A percentile compares a stretch with the other conserved stretches of the same genome.
These are phyloP conservation scores for Gorsachius magnificus DNA, from an alignment of 2,797 vertebrate genomes.

Conservation along the genomic window DNA sequence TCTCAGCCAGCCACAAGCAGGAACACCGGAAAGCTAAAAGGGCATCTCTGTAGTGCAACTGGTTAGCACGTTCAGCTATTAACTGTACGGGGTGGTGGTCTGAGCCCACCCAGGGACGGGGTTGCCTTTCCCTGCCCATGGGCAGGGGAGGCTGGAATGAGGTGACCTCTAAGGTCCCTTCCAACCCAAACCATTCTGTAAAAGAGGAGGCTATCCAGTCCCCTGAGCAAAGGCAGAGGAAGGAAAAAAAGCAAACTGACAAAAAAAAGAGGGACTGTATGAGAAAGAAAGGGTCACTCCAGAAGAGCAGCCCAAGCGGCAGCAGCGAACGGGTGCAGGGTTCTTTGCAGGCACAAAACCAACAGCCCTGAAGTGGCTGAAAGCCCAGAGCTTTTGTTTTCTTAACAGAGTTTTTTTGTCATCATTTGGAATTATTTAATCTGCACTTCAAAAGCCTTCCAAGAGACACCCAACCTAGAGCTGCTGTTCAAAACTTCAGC, in stretches of 20 bases:
- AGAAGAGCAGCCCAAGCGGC: neutral
- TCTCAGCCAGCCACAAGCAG: rapidly evolving
- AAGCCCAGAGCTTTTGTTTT: neutral
- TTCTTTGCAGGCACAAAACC: neutral
- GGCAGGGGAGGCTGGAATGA: too few species aligned
- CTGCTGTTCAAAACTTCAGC: neutral
- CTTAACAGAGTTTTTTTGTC: neutral
- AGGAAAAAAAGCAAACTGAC: neutral
- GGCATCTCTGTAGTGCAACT: slow-evolving; percentile 77
- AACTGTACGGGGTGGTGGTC: slow-evolving; percentile 79
- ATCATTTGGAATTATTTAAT: slow-evolving; percentile 6
- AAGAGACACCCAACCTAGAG: neutral
- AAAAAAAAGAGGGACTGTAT: too few species aligned
- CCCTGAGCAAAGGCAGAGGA: neutral
- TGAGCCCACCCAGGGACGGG: neutral
- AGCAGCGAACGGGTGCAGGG: neutral
- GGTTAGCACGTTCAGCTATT: slow-evolving; percentile 78
- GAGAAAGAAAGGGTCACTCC: neutral
- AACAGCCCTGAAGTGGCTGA: neutral
- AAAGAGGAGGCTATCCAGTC: too few species aligned
- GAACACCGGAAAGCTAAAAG: rapidly evolving
- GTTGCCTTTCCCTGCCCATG: rapidly evolving
- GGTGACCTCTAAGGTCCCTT: neutral
- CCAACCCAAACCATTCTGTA: neutral
- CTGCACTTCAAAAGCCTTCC: neutral